Base-by-base conservation (phyloP, 1,140 invertebrate species). In the Megalonaias nervosa region DNA sequence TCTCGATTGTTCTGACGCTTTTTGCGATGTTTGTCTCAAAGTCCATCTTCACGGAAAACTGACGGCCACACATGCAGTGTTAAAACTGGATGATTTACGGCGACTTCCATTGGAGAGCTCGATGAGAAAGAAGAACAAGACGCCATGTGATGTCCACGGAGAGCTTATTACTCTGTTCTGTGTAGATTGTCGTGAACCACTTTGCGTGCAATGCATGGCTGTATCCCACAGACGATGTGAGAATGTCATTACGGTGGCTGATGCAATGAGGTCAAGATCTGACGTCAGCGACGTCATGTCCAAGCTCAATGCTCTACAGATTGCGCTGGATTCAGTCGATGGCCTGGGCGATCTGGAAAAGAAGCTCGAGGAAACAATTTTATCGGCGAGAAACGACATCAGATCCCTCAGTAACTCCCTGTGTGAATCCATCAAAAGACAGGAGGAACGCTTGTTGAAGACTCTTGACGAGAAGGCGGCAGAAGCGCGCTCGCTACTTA, bases 21-120 rank as follows among this genome's bases (percentile, higher is more conserved):
- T 94, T 80, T 96, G 95, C 89, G 93, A 95, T 77, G 92, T 92
- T n/a, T 96, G 95, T 88, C 92, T 94, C 31, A 91, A 93, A 79
- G 93, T 94, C 74, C 94, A 95, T 82, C 93, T 93, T 38, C 93
- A 94, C 19, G 94, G 94, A 69, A 93, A 93, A 59, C 89, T 94
- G 56, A 93, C 94, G n/a, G 93, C 94, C 83, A 93, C 94, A 66
- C 95, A 96, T 86, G 92, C 92, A n/a, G 92, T 95, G n/a, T 89
- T 94, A 48, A 74, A 77, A 2, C 59, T 85, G 14, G 79, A 75
- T 15, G 84, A 88, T 71, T 75, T 86, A 76, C 71, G 79, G 58
- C 79, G 82, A 67, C 79, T 84, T 55, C 80, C 85, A 9, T 23
- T 88, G 48, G 83, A 86, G 60, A 80, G 72, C n/a, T 66, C 86